Evolutionary conservation across 2,888 invertebrate species (phyloP), one percentile per base, ranked within the genome.

Genomic region (Orchesellides sinensis): DNA sequence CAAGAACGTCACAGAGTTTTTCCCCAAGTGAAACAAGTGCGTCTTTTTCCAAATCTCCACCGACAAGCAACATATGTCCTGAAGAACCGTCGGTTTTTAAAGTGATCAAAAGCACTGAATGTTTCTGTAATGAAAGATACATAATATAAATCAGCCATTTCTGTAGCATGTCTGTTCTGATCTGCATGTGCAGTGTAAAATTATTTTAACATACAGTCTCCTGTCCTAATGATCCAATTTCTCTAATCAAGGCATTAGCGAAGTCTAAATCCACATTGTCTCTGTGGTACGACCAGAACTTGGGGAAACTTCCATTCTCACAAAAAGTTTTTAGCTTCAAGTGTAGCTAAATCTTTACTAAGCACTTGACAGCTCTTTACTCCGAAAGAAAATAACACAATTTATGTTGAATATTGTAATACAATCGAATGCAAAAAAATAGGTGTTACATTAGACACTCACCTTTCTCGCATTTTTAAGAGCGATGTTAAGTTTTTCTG

Each of bases 261-360:
- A 95, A 96, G 88, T 96, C 95, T 5, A 93, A 92, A 86, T 95
- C 96, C 0, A 94, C 95, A 89, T 95, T 96, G 88, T 94, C 94
- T 85, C 94, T 74, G 77, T 84, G 86, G 52, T 84, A 85, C 10
- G 52, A 35, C 79, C 74, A 77, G 10, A 86, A 78, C 21, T 70
- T 65, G 54, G 49, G 59, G 10, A 21, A 25, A 25, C 54, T 52
- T 56, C 54, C 69, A 32, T 78, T 63, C 29, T 73, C 59, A 0
- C 19, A 93, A 40, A 95, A 91, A 88, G 92, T 93, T 2, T 93
- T 91, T 0, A n/a, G 93, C 93, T 90, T 95, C 95, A n/a, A 91
- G 89, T n/a, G 91, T 90, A 0, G 95, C 95, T 1, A 95, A 89
- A 83, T 96, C 95, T 86, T 93, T 92, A 0, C 95, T 90, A 0